Evolutionary conservation across 1,140 invertebrate genomes (phyloP).

Genomic region (Aricia agestis): DNA sequence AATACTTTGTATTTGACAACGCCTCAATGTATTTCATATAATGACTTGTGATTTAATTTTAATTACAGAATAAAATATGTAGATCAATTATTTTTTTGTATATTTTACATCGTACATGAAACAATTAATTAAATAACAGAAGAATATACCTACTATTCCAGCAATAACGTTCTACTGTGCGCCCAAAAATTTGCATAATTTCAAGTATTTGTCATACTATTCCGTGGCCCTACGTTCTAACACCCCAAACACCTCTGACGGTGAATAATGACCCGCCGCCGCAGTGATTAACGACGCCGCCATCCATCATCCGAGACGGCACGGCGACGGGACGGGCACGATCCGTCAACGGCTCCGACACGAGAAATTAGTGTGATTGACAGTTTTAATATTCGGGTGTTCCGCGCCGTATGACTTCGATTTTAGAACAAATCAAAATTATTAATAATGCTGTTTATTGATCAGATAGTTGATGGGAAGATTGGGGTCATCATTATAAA

Average conservation of each 20-base stretch:
- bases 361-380: constrained; percentile 58
- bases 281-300: constrained; percentile 60
- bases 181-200: background rate
- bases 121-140: no score
- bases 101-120: no score
- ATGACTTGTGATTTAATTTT: no score
- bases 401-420: constrained; percentile 23
- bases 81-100: no score
- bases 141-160: no score
- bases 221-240: constrained; percentile 22
- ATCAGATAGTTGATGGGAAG: background rate
- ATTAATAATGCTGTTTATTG: constrained; percentile 13
- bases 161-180: no score
- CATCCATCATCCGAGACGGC: constrained; percentile 47
- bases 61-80: no score
- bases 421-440: constrained; percentile 17
- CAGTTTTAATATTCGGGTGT: constrained; percentile 50
- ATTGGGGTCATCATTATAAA: no score
- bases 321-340: constrained; percentile 40
- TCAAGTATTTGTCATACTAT: background rate
- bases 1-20: no score
- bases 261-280: constrained; percentile 57
- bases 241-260: constrained; percentile 40
- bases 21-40: no score
- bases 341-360: constrained; percentile 49